Evolutionary conservation across 2,797 vertebrate species (phyloP).

Genomic region (Crypturellus tataupa): DNA sequence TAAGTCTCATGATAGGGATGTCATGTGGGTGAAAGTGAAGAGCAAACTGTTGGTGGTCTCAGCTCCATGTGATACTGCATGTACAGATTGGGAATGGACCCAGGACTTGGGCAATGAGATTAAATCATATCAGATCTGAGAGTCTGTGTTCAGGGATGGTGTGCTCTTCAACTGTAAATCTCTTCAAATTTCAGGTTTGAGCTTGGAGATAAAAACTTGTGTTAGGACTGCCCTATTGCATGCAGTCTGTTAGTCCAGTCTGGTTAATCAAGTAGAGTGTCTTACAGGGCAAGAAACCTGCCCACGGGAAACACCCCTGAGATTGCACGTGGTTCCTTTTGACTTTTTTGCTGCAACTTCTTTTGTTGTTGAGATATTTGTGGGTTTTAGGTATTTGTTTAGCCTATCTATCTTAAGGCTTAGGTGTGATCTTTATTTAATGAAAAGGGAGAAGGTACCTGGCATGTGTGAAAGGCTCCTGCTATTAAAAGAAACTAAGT

Average conservation of each 20-base stretch:
- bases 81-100: background rate
- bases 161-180: background rate
- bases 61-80: accelerated
- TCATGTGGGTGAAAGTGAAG: background rate
- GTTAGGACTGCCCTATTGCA: background rate
- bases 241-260: background rate
- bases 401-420: background rate
- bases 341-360: background rate
- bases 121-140: background rate
- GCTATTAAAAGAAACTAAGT: background rate
- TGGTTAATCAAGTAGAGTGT: background rate
- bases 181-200: background rate
- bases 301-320: background rate
- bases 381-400: background rate
- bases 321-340: background rate
- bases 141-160: background rate
- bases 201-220: background rate
- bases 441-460: background rate
- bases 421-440: background rate
- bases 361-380: background rate
- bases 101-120: background rate
- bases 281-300: background rate
- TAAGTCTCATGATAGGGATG: background rate
- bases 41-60: background rate
- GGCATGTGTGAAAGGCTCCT: background rate